Conservation (phyloP, 2,888 invertebrate species). For the Linyphia triangularis region DNA sequence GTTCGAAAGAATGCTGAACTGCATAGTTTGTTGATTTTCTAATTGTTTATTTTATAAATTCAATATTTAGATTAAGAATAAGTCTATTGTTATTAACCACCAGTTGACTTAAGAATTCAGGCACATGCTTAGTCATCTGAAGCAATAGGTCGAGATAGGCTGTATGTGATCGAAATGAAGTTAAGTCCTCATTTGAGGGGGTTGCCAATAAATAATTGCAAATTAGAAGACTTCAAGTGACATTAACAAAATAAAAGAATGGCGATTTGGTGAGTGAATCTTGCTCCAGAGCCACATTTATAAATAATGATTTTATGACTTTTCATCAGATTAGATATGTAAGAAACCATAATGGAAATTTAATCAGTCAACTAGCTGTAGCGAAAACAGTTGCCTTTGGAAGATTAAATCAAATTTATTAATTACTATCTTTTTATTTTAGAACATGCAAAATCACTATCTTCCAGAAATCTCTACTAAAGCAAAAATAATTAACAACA, state of each 20-base stretch:
- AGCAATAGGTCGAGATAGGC: no score
- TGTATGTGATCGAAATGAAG: no score
- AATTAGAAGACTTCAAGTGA: no score
- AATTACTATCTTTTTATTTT: slow-evolving; percentile 68
- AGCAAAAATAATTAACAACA: slow-evolving; percentile 86
- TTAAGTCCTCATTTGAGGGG: no score
- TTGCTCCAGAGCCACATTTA: neutral
- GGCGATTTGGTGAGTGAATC: neutral
- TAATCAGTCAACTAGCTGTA: neutral
- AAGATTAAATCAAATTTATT: neutral
- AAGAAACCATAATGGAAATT: neutral
- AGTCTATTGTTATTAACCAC: no score
- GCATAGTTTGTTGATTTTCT: no score
- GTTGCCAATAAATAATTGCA: no score
- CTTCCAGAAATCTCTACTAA: slow-evolving; percentile 86
- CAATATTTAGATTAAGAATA: no score
- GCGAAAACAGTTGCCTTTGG: neutral
- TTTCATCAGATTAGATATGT: neutral
- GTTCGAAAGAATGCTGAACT: no score
- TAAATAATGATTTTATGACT: neutral
- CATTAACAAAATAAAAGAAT: neutral
- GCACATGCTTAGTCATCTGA: no score
- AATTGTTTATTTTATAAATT: no score
- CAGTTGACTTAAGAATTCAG: no score
- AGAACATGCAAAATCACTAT: slow-evolving; percentile 87